Percentiles rank a stretch among this genome's conserved stretches.
These are phyloP conservation scores for Metopia argyrocephala DNA, from an alignment of 2,888 invertebrate genomes.

Conservation along the genomic window DNA sequence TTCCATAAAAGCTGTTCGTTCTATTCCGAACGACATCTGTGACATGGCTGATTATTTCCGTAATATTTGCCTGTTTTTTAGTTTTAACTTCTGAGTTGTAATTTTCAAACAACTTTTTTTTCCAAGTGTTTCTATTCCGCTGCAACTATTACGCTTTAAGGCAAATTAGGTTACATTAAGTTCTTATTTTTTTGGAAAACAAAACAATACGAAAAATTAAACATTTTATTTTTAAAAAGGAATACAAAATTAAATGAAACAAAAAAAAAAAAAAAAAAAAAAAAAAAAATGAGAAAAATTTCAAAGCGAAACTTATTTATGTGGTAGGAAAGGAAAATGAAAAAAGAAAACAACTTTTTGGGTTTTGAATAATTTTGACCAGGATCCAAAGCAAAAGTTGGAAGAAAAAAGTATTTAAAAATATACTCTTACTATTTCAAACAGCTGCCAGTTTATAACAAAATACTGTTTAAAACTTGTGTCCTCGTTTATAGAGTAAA, in stretches of 20 bases:
- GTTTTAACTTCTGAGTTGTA: neutral
- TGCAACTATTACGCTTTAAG: neutral
- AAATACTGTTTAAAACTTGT: too few relatives aligned
- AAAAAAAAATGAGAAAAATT: neutral
- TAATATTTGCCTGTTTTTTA: neutral
- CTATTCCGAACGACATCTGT: too few relatives aligned
- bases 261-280: neutral
- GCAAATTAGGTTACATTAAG: conserved; percentile 57
- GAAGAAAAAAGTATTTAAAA: too few relatives aligned
- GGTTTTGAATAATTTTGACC: too few relatives aligned
- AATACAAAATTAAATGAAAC: neutral
- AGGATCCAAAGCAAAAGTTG: too few relatives aligned
- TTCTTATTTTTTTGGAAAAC: conserved; percentile 42
- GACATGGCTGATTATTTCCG: too few relatives aligned
- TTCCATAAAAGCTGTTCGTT: too few relatives aligned
- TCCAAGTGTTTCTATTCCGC: conserved; percentile 1
- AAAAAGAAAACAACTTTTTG: neutral
- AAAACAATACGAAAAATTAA: conserved; percentile 25
- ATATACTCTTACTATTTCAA: too few relatives aligned
- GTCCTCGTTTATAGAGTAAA: too few relatives aligned
- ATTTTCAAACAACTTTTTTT: neutral
- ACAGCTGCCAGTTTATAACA: too few relatives aligned
- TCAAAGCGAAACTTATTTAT: conserved; percentile 15
- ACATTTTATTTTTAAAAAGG: conserved; percentile 36
- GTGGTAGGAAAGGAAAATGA: neutral